Percentiles rank a stretch among this genome's conserved stretches.
Conservation (phyloP, 2,797 vertebrate species). For the Enteromius fasciolatus region DNA sequence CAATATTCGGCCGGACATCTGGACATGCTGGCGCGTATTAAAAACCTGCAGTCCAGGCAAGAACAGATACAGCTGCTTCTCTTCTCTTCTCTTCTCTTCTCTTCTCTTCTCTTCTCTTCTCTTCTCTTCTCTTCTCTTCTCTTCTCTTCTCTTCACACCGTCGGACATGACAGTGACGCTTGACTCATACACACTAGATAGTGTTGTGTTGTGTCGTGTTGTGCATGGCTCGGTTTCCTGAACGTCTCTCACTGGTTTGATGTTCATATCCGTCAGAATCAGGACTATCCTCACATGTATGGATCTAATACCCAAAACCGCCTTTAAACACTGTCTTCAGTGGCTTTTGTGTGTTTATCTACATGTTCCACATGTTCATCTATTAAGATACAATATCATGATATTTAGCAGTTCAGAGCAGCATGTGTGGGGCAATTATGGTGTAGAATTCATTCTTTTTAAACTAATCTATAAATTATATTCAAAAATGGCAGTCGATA, state of each 20-base stretch:
- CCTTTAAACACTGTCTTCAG: neutral
- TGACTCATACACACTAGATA: neutral
- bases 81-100: neutral
- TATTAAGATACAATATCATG: too few relatives aligned
- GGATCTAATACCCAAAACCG: neutral
- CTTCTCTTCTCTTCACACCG: neutral
- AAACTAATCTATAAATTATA: too few relatives aligned
- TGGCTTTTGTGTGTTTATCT: neutral
- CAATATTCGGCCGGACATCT: conserved; percentile 97
- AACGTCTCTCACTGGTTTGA: conserved; percentile 21
- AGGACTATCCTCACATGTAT: neutral
- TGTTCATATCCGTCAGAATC: conserved; percentile 15
- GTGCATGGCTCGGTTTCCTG: conserved; percentile 51
- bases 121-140: neutral
- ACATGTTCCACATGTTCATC: neutral
- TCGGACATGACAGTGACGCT: neutral
- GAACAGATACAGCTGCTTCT: conserved; percentile 57
- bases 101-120: too few relatives aligned
- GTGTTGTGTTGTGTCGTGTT: neutral
- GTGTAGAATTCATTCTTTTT: too few relatives aligned
- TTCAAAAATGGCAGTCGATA: too few relatives aligned
- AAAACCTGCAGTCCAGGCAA: conserved; percentile 99
- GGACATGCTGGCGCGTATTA: conserved; percentile 97
- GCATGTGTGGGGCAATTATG: too few relatives aligned
- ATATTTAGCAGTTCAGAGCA: too few relatives aligned